Base-by-base conservation (phyloP, 2,888 invertebrate species). In the Torymus auratus region DNA sequence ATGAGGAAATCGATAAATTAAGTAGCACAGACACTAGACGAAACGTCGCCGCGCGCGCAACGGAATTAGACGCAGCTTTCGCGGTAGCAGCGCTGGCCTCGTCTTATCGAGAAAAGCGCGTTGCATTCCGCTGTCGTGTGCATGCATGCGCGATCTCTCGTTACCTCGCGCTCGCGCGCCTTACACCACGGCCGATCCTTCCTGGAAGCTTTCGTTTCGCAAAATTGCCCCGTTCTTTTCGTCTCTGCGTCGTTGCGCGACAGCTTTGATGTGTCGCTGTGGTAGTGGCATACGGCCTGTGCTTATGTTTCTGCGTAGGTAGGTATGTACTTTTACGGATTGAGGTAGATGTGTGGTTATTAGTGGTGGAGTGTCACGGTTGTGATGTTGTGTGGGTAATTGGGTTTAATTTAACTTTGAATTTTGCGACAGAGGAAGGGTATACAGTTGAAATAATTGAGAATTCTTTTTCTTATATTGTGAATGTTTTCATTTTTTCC, bases 191-290 rank as follows among this genome's bases (percentile, higher is more conserved):
- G 60, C 13, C 50, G 12, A 72, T 75, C 76, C 83, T 88, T 88
- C 88, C 83, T 58, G 82, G 88, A 88, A 88, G 83, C 84, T 82
- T 85, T 85, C 79, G 84, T 86, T 86, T 87, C 86, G 86, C 86
- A 82, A 86, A 86, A 84, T 82, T 68, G 80, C 65, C 72, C 75
- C 55, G 28, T 28, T 28, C 28, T 28, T 28, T 28, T 28, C 28
- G 28, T 28, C 7, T 3, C 28, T 28, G 50, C 55, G 10, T 0
- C 55, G 23, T 69, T 56, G 55, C 2, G 28, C 28, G 28, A 28
- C 28, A 28, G 28, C 28, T 28, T 28, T 28, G 28, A 28, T 28
- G 5, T 28, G 28, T 28, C 7, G 28, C 28, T 28, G 28, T 28
- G 28, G 28, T 28, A 4, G 28, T 28, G 28, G 28, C 28, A 28